Base-by-base conservation (phyloP, 1,140 invertebrate species). In the Hydropsyche tenuis region DNA sequence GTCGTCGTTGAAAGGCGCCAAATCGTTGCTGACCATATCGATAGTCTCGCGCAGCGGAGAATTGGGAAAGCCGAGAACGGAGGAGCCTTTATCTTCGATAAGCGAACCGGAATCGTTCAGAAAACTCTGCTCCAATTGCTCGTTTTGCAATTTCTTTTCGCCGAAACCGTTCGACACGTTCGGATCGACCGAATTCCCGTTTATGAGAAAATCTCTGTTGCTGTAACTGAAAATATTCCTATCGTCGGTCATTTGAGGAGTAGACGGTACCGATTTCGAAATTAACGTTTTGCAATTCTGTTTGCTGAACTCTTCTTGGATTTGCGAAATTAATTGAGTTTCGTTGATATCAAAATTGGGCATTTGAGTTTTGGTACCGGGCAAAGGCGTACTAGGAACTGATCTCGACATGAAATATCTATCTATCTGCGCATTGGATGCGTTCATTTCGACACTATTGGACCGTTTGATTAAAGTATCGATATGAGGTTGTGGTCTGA, bases 251-350 rank as follows among this genome's bases (percentile, higher is more conserved):
- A 86, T 74, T 69, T 85, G 81, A 37, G 89, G 89, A 45, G 89
- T 90, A 1, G 88, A 89, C 60, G 89, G 89, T 81, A 90, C 89
- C 0, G 89, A 90, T 77, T 89, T 88, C 0, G 88, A 89, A 62
- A 85, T 86, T 76, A 78, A 83, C 18, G 79, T 69, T 76, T 43
- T 76, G 0, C 64, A 64, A 9, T 60, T 72, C 73, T 5, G 71
- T 73, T 51, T 20, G 72, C 42, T n/a, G 12, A 6, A n/a, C 48
- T 77, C 42, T 12, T 73, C 45, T 5, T 11, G 18, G 11, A 14
- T 30, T 3, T 37, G 37, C 2, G 14, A 22, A 20, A 51, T 22
- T 7, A 56, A 5, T 0, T 56, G 46, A 16, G 22, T 82, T 45
- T 84, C 84, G 9, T 81, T 77, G 25, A 79, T 45, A 56, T 77